Base-by-base conservation (phyloP, 1,140 invertebrate genomes). In the Onthophagus taurus region DNA sequence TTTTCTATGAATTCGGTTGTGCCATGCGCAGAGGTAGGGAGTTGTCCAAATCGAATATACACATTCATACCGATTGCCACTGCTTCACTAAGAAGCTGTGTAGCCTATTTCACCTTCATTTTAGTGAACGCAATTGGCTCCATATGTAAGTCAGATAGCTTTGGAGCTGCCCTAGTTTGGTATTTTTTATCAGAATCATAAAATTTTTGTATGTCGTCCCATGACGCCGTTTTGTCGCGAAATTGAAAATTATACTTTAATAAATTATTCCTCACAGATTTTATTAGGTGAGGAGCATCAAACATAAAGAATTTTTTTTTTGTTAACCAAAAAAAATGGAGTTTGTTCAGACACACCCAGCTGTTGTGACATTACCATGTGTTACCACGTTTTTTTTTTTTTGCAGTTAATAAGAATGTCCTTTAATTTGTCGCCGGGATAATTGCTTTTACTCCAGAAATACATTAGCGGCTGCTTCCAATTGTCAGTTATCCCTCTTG, bases 41-140 rank as follows among this genome's bases (percentile, higher is more conserved):
- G 7, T 7, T 7, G n/a, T 7, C 24, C 24, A 26, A 26, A 26
- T 26, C 24, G 24, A 26, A 26, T 26, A n/a, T 26, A 26, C n/a
- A 26, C 24, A 26, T n/a, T 26, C n/a, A 26, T 7, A n/a, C 24
- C 46, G 11, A 47, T 41, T 12, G 47, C 35, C 8, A 52, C 50
- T 20, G 50, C 33, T 12, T 19, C n/a, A 31, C 52, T 54, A 13
- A 54, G 49, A 11, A 49, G 19, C 24, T 54, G 42, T 3, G 31
- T 23, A 2, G 52, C 49, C 42, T 42, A 45, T 26, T 47, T 49
- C 8, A 51, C 39, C 24, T 36, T 44, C 30, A 29, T 47, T 42
- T 38, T 46, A 31, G 49, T 13, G 19, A 29, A 48, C n/a, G 11
- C 21, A 21, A 2, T 36, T 20, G 41, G 46, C n/a, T 11, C 18